Evolutionary conservation across 2,113 vertebrate species (phyloP).

Genomic region (Calcarius ornatus): DNA sequence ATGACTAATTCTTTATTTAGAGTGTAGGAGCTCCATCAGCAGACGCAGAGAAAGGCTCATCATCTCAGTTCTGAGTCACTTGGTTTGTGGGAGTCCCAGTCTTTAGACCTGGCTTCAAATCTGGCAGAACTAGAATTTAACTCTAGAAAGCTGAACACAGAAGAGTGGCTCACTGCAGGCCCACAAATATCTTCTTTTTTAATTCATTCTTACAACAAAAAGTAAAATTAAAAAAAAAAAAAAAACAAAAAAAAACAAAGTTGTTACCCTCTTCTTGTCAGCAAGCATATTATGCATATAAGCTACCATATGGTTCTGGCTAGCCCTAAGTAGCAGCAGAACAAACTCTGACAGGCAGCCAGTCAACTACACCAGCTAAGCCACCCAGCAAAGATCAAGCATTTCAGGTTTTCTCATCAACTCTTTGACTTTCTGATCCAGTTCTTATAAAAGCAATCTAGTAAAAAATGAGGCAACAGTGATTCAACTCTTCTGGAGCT

Average conservation of each 20-base stretch:
- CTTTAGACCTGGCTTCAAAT: background rate
- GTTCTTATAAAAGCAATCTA: background rate
- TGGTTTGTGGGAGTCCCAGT: background rate
- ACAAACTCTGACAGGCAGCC: background rate
- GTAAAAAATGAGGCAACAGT: background rate
- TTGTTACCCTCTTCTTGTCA: background rate
- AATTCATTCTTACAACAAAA: background rate
- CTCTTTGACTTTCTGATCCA: fast-evolving
- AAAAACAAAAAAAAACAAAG: background rate
- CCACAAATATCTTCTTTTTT: background rate
- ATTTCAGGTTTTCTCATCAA: background rate
- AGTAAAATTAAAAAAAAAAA: background rate
- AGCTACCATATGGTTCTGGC: background rate
- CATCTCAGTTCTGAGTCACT: background rate
- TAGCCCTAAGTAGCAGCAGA: background rate
- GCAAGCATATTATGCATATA: background rate
- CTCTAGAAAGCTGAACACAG: background rate
- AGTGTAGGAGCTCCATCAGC: background rate
- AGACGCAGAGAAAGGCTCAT: background rate
- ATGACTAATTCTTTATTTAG: background rate
- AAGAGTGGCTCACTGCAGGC: background rate
- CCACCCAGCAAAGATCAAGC: background rate
- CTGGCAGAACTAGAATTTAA: background rate
- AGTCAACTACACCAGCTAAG: background rate
- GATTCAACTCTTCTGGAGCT: background rate